Base-by-base conservation (phyloP, 2,113 vertebrate genomes). In the human (Homo sapiens) region DNA sequence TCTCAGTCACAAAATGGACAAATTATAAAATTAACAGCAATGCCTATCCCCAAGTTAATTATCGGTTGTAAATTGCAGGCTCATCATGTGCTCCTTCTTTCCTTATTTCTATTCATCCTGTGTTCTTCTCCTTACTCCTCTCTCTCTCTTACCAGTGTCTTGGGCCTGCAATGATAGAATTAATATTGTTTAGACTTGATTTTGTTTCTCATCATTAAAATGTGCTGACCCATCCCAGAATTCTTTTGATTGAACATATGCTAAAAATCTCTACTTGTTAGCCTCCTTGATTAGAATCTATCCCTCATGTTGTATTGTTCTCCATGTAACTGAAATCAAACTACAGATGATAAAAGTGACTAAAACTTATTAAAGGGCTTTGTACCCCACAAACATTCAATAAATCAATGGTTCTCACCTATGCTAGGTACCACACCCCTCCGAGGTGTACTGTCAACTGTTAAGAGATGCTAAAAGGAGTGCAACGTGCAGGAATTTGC, bases 151-250 rank as follows among this genome's bases (percentile, higher is more conserved):
- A 25, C 18, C 2, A 52, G 5, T 48, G 11, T 90, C 57, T 85
- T 50, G 23, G n/a, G 22, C 30, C 22, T 83, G 11, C 10, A 79
- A 14, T 64, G 27, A 83, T 4, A 92, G 55, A 45, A 83, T 68
- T 90, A 79, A 25, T n/a, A 55, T 12, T 81, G 14, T 27, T 86
- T 57, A 85, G 66, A 30, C 20, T 91, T 82, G 30, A 20, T 27
- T 89, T 85, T 91, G 30, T 73, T 91, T 96, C 59, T 95, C 40
- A 80, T 81, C 43, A 81, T 68, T 89, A 82, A 90, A 84, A 72
- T 80, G 30, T 38, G 3, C 17, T 84, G n/a, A 48, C 30, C 35
- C 27, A 35, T 38, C 18, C 43, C 17, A 27, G 55, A 90, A 72
- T 79, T 30, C 22, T 92, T 95, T 83, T 40, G 27, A 82, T 32